Evolutionary conservation across 2,888 invertebrate genomes (phyloP), one percentile per base, ranked within the genome.

Genomic region (Choreutis nemorana): DNA sequence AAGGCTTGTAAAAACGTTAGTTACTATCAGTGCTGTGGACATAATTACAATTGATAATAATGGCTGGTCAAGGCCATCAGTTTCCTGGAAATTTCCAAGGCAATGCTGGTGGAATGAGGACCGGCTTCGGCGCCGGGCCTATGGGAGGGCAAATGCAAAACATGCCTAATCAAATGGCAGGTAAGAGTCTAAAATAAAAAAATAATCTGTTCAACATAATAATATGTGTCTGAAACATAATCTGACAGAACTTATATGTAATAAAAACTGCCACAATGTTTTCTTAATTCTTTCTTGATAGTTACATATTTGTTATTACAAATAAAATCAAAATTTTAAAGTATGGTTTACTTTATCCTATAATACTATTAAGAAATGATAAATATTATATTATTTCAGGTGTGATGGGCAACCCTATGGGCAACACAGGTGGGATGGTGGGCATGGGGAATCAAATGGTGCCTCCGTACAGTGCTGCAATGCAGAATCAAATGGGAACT

Each of bases 51-150:
- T 27, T 20, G 7, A 13, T 20, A 10, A 23, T 37, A 34, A 89
- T 89, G 89, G 83, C 88, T 28, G 88, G 86, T 3, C 87, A 86
- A 48, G 86, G 87, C 20, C 88, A 89, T 55, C 87, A 86, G 50
- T 89, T 87, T 48, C 84, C 87, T 40, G 82, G 85, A 12, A 86
- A 86, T 37, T 84, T 87, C 46, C 84, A 84, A 43, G 85, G 81
- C 35, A 86, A 84, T 45, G 73, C 81, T 32, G 81, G 80, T 9
- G 70, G 81, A 2, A 85, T 87, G 84, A 66, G 87, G 33, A 77
- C 80, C 13, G 87, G 86, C 33, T 87, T 86, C 45, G 85, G 83
- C 10, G 77, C 79, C 2, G 83, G 82, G 2, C 73, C 79, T 1
- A 77, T 80, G 78, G 62, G 71, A 20, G 57, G 57, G 4, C 83